These are phyloP conservation scores for Temnothorax longispinosus DNA, from an alignment of 1,140 invertebrate genomes.

Conservation along the genomic window DNA sequence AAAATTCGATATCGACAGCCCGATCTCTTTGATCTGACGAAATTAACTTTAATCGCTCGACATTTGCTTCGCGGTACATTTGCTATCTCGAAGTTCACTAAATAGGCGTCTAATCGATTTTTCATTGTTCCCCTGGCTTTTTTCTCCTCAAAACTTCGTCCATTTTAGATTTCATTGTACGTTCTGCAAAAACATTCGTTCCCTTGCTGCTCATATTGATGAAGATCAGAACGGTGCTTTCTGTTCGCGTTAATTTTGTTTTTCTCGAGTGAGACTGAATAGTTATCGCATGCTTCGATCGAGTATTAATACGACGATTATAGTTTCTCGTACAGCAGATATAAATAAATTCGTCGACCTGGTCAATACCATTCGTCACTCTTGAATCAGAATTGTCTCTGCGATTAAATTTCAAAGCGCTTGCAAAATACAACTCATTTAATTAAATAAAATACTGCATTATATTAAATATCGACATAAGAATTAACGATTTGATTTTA, in stretches of 20 bases:
- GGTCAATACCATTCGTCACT: neutral
- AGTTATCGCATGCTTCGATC: neutral
- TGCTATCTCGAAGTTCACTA: slow-evolving; percentile 22
- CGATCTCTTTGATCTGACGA: slow-evolving; percentile 62
- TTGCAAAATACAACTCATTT: neutral
- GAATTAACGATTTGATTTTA: slow-evolving; percentile 1
- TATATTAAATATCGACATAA: neutral
- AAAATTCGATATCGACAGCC: slow-evolving; percentile 61
- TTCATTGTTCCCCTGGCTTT: slow-evolving; percentile 16
- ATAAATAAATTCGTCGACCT: slow-evolving; percentile 13
- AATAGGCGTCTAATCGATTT: slow-evolving; percentile 55
- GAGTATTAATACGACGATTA: neutral
- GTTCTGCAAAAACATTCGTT: slow-evolving; percentile 15
- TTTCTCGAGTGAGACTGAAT: neutral
- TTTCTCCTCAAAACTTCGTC: neutral
- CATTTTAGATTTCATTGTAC: neutral
- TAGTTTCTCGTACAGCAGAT: neutral
- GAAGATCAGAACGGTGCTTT: neutral
- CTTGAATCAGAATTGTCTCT: neutral
- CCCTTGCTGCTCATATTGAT: slow-evolving; percentile 2
- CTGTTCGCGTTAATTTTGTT: neutral
- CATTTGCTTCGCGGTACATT: neutral
- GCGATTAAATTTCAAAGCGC: neutral
- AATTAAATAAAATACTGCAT: neutral
- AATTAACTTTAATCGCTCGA: slow-evolving; percentile 64